Percentiles rank a stretch among this genome's conserved stretches.
These are phyloP conservation scores for Deroptyus accipitrinus DNA, from an alignment of 2,113 vertebrate species.

Conservation along the genomic window DNA sequence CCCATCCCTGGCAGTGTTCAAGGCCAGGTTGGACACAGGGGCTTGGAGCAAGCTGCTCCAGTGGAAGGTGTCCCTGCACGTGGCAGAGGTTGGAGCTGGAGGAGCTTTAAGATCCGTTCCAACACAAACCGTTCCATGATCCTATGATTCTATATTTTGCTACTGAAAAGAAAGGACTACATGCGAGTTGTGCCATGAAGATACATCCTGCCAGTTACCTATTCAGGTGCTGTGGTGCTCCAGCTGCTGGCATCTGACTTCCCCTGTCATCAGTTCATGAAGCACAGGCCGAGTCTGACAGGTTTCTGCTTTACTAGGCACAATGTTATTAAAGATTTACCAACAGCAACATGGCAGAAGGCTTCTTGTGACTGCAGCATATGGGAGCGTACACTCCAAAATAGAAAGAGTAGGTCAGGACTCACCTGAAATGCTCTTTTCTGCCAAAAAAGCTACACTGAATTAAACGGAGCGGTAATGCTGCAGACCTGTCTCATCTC, in stretches of 20 bases:
- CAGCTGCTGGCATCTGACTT: background rate
- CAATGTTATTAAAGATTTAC: constrained; percentile 1
- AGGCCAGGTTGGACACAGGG: no score
- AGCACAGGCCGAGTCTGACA: background rate
- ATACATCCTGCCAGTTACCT: rapidly evolving
- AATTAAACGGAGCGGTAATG: background rate
- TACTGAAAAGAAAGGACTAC: background rate
- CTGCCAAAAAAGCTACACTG: background rate
- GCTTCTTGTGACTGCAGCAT: background rate
- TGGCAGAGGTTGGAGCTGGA: background rate
- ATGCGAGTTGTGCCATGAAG: rapidly evolving
- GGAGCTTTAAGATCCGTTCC: background rate
- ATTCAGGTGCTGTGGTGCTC: background rate
- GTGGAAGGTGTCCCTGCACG: background rate
- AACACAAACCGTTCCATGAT: background rate
- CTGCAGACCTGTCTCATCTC: rapidly evolving
- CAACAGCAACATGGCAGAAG: background rate
- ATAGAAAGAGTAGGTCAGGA: constrained; percentile 6
- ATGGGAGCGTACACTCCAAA: background rate
- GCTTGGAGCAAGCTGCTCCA: no score
- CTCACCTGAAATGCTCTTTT: constrained; percentile 1
- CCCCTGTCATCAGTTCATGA: background rate
- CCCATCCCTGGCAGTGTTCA: no score
- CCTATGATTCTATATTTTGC: background rate
- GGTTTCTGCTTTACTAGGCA: constrained; percentile 8